phyloP scores from a whole-genome alignment of 1,140 invertebrate species.

The Cyphomyrmex costatus region DNA sequence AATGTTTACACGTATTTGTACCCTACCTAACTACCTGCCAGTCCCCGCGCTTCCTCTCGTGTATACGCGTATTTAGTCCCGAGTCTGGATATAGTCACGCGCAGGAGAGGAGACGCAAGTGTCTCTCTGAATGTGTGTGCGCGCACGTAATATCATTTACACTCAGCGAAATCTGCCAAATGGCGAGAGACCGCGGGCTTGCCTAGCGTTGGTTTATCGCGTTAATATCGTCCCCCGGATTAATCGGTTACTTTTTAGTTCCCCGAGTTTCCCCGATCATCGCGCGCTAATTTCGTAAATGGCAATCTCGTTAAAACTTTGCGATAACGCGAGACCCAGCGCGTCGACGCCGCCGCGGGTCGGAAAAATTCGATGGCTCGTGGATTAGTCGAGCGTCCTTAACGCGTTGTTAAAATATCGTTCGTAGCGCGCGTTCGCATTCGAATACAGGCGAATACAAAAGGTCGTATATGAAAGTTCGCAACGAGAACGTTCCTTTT shows the following conservation, averaged over 20 bases:
- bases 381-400: not conserved
- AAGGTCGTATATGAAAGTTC: not conserved
- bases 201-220: slow-evolving; percentile 8
- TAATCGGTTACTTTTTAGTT: slow-evolving; percentile 31
- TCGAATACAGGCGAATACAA: not conserved
- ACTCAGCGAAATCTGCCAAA: slow-evolving; percentile 20
- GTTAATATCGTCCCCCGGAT: slow-evolving; percentile 17
- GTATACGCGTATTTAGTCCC: slow-evolving; percentile 8
- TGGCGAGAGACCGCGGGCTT: slow-evolving; percentile 9
- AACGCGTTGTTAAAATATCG: not conserved
- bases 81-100: slow-evolving; percentile 23
- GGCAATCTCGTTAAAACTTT: slow-evolving; percentile 34
- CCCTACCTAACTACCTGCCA: not conserved
- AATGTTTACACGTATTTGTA: slow-evolving; percentile 70
- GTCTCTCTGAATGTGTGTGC: not conserved
- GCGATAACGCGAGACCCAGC: slow-evolving; percentile 12
- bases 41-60: not conserved
- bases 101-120: not conserved
- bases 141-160: slow-evolving; percentile 59
- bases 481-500: not conserved
- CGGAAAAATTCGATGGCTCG: slow-evolving; percentile 17
- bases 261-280: slow-evolving; percentile 18
- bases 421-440: not conserved
- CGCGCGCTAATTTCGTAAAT: slow-evolving; percentile 21
- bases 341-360: not conserved